Conservation (phyloP, 2,888 invertebrate genomes). For the Hydropsyche betteni region DNA sequence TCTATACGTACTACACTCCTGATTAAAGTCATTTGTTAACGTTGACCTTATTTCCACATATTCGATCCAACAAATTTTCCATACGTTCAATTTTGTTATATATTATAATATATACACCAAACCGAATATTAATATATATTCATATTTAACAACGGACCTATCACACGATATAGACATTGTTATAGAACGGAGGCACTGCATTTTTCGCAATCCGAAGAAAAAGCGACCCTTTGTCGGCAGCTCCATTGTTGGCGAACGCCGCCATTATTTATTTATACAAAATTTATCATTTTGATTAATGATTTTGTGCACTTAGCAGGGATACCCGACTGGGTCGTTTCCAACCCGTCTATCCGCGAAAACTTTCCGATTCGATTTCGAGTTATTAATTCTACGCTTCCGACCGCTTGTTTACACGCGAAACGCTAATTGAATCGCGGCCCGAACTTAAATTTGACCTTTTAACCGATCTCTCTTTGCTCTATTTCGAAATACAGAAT, state of each 20-base stretch:
- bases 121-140: no score
- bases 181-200: no score
- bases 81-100: no score
- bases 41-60: no score
- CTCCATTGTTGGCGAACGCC: constrained; percentile 13
- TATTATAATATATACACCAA: no score
- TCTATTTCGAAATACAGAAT: no score
- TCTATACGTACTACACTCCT: no score
- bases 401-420: constrained; percentile 12
- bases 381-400: constrained; percentile 7
- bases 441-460: constrained; percentile 6
- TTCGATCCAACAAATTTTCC: no score
- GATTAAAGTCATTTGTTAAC: no score
- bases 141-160: no score
- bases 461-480: not conserved
- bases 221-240: constrained; percentile 32
- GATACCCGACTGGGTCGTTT: constrained; percentile 3
- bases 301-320: constrained; percentile 50
- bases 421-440: constrained; percentile 21
- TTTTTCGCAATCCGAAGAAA: constrained; percentile 25
- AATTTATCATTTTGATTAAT: constrained; percentile 52
- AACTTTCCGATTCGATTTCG: constrained; percentile 11
- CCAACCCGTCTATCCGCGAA: constrained; percentile 1
- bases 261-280: constrained; percentile 49
- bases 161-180: no score